These are phyloP conservation scores for Kryptolebias ocellatus DNA, from an alignment of 2,797 vertebrate species.

Conservation along the genomic window DNA sequence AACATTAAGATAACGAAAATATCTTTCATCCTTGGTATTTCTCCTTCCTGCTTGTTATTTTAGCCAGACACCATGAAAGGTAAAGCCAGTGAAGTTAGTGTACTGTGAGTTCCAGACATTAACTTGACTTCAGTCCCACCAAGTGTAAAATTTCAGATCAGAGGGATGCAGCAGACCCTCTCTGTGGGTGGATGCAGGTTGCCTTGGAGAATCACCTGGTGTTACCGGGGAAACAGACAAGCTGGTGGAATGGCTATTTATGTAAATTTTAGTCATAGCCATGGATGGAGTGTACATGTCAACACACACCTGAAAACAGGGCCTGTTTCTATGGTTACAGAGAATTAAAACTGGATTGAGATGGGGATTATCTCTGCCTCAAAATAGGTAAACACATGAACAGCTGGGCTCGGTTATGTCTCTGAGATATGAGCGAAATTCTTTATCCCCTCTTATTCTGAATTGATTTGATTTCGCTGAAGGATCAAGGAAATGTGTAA, in stretches of 20 bases:
- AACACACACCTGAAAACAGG: constrained; percentile 61
- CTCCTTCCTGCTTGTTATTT: constrained; percentile 8
- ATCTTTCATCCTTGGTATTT: constrained; percentile 1
- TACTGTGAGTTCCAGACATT: constrained; percentile 21
- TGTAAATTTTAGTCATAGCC: constrained; percentile 59
- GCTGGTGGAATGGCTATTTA: constrained; percentile 64
- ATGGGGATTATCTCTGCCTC: constrained; percentile 36
- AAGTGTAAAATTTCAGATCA: constrained; percentile 27
- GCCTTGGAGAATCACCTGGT: constrained; percentile 77
- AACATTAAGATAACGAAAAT: constrained; percentile 4
- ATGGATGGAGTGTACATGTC: constrained; percentile 53
- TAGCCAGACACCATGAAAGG: not conserved
- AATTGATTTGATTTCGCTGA: constrained; percentile 34
- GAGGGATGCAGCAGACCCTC: constrained; percentile 39
- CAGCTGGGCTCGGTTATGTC: constrained; percentile 19
- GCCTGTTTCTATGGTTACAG: constrained; percentile 67
- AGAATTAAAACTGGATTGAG: constrained; percentile 45
- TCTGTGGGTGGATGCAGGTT: constrained; percentile 60
- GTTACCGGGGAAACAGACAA: constrained; percentile 79
- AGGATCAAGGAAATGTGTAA: constrained; percentile 36
- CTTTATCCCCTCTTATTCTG: constrained; percentile 15
- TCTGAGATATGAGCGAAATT: constrained; percentile 20
- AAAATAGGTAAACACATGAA: constrained; percentile 15
- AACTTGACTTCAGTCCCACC: constrained; percentile 25
- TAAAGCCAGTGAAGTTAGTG: not conserved